phyloP scores from a whole-genome alignment of 2,113 vertebrate species.

The Diadophis punctatus region DNA sequence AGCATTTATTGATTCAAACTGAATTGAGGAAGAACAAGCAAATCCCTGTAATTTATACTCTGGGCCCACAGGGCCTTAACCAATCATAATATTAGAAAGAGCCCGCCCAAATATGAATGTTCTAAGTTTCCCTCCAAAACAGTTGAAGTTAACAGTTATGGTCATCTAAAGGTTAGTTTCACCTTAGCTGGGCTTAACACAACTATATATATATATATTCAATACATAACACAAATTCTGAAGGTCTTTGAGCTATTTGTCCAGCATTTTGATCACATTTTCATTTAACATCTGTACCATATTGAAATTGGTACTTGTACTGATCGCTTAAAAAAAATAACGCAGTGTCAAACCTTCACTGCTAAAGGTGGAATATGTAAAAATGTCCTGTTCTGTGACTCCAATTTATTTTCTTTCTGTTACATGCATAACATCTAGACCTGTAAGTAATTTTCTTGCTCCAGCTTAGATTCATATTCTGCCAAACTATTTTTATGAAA shows the following conservation, averaged over 20 bases:
- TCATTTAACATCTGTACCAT: neutral
- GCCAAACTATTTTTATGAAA: neutral
- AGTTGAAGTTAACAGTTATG: no score
- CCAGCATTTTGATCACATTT: neutral
- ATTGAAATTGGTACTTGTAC: neutral
- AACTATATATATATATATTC: no score
- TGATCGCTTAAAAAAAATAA: neutral
- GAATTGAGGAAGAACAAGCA: no score
- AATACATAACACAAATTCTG: neutral
- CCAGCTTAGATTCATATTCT: neutral
- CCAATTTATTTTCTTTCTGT: neutral
- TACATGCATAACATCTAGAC: neutral
- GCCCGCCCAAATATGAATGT: no score
- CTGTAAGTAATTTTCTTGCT: neutral
- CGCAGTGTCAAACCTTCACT: neutral
- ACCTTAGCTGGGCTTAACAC: no score
- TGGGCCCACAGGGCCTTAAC: no score
- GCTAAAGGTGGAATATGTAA: neutral
- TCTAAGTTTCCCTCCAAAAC: no score
- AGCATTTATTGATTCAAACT: no score
- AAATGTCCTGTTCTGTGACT: neutral
- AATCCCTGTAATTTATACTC: no score
- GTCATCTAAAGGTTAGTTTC: no score
- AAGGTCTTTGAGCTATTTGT: neutral
- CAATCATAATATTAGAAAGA: no score